Percentiles rank a stretch among this genome's conserved stretches.
phyloP scores from a whole-genome alignment of 2,888 invertebrate species.

The Osmoderma eremita region DNA sequence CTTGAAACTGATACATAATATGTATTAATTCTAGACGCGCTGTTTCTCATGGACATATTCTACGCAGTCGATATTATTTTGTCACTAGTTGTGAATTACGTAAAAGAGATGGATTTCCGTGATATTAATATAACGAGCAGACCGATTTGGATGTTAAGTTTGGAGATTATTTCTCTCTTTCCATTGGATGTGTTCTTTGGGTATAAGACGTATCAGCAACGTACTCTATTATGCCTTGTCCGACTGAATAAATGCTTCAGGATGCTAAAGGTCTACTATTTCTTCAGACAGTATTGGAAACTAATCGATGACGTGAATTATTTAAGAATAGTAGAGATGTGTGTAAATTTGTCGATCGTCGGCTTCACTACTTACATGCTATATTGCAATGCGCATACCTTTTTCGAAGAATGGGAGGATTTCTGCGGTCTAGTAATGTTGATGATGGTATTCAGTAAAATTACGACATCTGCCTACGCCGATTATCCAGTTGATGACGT shows the following conservation, averaged over 20 bases:
- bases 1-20: neutral
- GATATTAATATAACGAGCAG: constrained; percentile 18
- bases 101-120: constrained; percentile 1
- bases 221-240: constrained; percentile 8
- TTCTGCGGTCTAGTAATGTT: neutral
- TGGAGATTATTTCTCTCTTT: constrained; percentile 43
- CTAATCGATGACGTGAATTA: constrained; percentile 5
- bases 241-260: constrained; percentile 30
- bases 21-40: neutral
- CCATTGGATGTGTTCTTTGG: constrained; percentile 36
- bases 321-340: constrained; percentile 29
- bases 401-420: neutral
- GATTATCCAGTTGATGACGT: neutral
- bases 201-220: neutral
- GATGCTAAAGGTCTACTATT: constrained; percentile 18
- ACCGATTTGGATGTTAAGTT: constrained; percentile 24
- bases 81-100: neutral
- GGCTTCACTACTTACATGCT: neutral
- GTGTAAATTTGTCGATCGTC: constrained; percentile 3
- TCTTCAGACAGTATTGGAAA: constrained; percentile 16
- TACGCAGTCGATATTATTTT: constrained; percentile 7
- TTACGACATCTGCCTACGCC: neutral
- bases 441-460: constrained; percentile 5
- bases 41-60: neutral
- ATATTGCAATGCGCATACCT: constrained; percentile 29